Conservation (phyloP, 2,797 vertebrate species). For the Enteromius viviparus region DNA sequence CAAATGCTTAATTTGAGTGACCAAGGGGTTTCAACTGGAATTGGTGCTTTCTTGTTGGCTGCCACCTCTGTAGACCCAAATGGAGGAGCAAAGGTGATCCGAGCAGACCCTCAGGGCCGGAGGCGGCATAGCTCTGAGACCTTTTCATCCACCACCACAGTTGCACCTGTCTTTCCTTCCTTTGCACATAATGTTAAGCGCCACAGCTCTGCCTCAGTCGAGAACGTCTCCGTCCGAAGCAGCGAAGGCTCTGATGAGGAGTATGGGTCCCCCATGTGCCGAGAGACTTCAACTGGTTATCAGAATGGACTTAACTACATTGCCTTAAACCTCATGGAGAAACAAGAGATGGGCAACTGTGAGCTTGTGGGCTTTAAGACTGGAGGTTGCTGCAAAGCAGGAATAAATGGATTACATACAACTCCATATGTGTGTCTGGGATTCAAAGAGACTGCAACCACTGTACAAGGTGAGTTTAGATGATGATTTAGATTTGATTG, state of each 20-base stretch:
- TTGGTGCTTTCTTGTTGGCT: constrained; percentile 87
- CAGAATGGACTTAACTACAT: constrained; percentile 98
- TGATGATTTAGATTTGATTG: neutral
- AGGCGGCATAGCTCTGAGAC: constrained; percentile 96
- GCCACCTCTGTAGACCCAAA: constrained; percentile 80
- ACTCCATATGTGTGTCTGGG: constrained; percentile 89
- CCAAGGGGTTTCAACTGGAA: constrained; percentile 69
- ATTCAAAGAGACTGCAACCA: constrained; percentile 89
- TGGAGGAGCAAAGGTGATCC: constrained; percentile 93
- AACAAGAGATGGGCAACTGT: constrained; percentile 76
- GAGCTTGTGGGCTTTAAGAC: constrained; percentile 79
- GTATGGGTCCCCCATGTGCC: constrained; percentile 87
- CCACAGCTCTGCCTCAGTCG: constrained; percentile 94
- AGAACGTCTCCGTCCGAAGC: constrained; percentile 91
- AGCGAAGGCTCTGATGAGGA: constrained; percentile 79
- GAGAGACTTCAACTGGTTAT: constrained; percentile 92
- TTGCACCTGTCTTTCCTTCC: constrained; percentile 94
- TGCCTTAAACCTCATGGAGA: constrained; percentile 91
- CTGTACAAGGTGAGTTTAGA: constrained; percentile 89
- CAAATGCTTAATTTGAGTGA: constrained; percentile 86
- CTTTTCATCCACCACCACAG: constrained; percentile 96
- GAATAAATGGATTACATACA: constrained; percentile 81
- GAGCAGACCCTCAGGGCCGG: constrained; percentile 92
- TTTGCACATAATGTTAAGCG: constrained; percentile 92
- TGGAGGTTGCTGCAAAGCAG: constrained; percentile 79